Conservation (phyloP, 1,140 invertebrate genomes). For the Diprion similis region DNA sequence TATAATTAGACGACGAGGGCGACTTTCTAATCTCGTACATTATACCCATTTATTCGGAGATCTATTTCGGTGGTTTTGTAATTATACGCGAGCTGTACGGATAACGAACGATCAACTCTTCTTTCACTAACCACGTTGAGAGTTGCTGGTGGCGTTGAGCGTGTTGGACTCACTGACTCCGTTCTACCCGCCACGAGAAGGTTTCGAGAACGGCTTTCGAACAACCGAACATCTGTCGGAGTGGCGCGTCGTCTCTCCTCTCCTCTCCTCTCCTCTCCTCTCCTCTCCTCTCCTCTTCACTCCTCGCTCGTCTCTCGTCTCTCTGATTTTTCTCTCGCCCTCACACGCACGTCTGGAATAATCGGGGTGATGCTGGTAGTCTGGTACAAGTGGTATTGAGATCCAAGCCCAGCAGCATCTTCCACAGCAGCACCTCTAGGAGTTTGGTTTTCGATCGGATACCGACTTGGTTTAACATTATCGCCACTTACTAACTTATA, state of each 20-base stretch:
- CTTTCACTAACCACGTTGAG: background rate
- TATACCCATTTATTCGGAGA: too few relatives aligned
- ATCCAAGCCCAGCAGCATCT: too few relatives aligned
- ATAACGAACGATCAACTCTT: too few relatives aligned
- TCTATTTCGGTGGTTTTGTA: too few relatives aligned
- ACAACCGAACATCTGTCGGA: constrained; percentile 40
- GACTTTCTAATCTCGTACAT: too few relatives aligned
- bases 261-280: background rate
- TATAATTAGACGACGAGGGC: too few relatives aligned
- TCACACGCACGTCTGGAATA: background rate
- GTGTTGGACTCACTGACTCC: constrained; percentile 17
- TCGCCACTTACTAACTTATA: too few relatives aligned
- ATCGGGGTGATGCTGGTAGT: background rate
- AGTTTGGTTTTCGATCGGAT: too few relatives aligned
- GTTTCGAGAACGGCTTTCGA: constrained; percentile 31
- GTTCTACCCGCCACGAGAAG: background rate
- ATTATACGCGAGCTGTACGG: too few relatives aligned
- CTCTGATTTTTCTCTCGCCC: background rate
- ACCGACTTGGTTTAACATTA: too few relatives aligned
- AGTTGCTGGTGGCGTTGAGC: constrained; percentile 1
- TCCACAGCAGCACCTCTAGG: too few relatives aligned
- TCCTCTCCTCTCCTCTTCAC: background rate
- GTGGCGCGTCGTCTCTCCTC: constrained; percentile 24
- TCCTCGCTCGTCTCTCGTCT: constrained; percentile 26
- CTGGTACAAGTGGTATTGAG: background rate